Conservation (phyloP, 2,888 invertebrate species). For the Trichopria drosophilae region DNA sequence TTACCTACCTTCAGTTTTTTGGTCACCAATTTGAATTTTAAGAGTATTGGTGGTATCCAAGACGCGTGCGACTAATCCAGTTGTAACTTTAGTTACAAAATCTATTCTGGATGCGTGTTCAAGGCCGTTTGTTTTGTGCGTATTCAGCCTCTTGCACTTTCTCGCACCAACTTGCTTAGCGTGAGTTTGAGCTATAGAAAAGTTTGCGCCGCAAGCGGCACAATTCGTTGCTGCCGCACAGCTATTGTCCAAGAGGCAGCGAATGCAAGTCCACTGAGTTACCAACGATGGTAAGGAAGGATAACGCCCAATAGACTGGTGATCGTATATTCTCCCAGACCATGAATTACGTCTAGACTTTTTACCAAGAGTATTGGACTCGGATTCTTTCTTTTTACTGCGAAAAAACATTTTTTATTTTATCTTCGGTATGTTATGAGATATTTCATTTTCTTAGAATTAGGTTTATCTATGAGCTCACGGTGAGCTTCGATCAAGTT, state of each 20-base stretch:
- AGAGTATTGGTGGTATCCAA: slow-evolving; percentile 44
- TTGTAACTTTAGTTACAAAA: slow-evolving; percentile 42
- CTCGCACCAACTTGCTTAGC: slow-evolving; percentile 52
- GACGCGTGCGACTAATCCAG: slow-evolving; percentile 44
- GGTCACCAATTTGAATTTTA: slow-evolving; percentile 36
- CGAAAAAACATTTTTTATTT: slow-evolving; percentile 18
- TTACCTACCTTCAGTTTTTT: slow-evolving; percentile 34
- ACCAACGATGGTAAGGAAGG: slow-evolving; percentile 52
- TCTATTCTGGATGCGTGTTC: slow-evolving; percentile 35
- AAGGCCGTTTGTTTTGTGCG: slow-evolving; percentile 45
- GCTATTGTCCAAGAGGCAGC: slow-evolving; percentile 75
- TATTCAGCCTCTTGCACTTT: slow-evolving; percentile 48
- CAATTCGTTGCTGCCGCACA: slow-evolving; percentile 67
- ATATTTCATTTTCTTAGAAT: too few relatives aligned
- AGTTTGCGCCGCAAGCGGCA: slow-evolving; percentile 71
- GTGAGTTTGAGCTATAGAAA: slow-evolving; percentile 49
- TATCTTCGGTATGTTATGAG: too few relatives aligned
- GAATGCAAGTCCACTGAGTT: slow-evolving; percentile 68
- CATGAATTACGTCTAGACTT: slow-evolving; percentile 48
- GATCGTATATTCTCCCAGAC: slow-evolving; percentile 40
- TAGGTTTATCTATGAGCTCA: too few relatives aligned
- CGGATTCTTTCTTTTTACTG: slow-evolving; percentile 38
- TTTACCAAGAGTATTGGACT: slow-evolving; percentile 35
- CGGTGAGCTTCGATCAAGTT: too few relatives aligned
- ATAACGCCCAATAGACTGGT: slow-evolving; percentile 43